These are phyloP conservation scores for Hydractinia echinata DNA, from an alignment of 30 jellyfish, hydroid and myxozoan genomes.

Conservation along the genomic window DNA sequence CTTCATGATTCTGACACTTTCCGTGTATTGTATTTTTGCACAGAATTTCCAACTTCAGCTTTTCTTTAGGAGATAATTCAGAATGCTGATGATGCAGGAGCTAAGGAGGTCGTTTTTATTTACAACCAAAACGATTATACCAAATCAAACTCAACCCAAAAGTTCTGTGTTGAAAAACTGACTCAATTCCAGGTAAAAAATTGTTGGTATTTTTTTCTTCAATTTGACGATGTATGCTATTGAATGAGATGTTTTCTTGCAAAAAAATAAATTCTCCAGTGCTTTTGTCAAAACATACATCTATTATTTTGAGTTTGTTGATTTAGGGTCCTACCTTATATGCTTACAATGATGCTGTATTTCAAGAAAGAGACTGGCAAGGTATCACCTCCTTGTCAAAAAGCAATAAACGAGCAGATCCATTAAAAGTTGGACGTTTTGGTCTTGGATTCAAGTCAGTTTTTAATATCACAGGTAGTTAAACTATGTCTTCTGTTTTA, in stretches of 20 bases:
- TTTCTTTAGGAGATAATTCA: conserved; percentile 52
- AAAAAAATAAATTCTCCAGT: too few relatives aligned
- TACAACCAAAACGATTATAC: conserved; percentile 38
- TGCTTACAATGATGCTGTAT: conserved; percentile 62
- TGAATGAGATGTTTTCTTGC: too few relatives aligned
- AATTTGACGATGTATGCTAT: too few relatives aligned
- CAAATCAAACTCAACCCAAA: not conserved
- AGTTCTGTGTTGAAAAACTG: too few relatives aligned
- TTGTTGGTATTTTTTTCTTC: too few relatives aligned
- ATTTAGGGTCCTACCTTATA: conserved; percentile 79
- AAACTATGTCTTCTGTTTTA: not conserved
- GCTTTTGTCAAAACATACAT: too few relatives aligned
- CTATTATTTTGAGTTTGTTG: not conserved
- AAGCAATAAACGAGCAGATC: conserved; percentile 50
- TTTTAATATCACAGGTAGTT: conserved; percentile 59
- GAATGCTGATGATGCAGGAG: conserved; percentile 84
- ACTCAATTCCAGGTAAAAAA: too few relatives aligned
- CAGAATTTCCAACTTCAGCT: not conserved
- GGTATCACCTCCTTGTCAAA: conserved; percentile 58
- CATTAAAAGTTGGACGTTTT: conserved; percentile 72
- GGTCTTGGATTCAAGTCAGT: conserved; percentile 87
- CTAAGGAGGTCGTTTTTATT: conserved; percentile 40
- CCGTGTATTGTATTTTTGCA: not conserved
- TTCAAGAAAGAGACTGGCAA: conserved; percentile 56
- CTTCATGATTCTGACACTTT: too few relatives aligned